These are phyloP conservation scores for Platichthys flesus DNA, from an alignment of 2,113 vertebrate species.

Conservation along the genomic window DNA sequence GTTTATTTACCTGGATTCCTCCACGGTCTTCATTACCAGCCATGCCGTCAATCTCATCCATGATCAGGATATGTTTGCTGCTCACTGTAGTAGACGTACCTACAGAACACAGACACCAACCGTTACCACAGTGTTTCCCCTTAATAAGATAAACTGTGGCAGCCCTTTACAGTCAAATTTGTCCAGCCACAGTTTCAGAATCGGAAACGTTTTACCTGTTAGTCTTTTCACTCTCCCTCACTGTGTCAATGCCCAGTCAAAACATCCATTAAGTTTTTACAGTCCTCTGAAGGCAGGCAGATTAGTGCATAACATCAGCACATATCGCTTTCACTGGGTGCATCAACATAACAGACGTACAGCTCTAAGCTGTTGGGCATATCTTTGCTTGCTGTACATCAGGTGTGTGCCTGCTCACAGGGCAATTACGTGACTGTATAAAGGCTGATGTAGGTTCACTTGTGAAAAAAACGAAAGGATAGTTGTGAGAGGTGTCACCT, in stretches of 20 bases:
- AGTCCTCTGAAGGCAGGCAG: background rate
- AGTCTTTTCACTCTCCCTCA: too few species aligned
- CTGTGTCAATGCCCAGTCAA: background rate
- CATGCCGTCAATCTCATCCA: constrained; percentile 99
- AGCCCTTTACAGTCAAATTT: too few species aligned
- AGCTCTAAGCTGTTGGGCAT: too few species aligned
- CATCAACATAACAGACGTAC: too few species aligned
- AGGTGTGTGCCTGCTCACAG: too few species aligned
- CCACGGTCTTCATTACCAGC: constrained; percentile 97
- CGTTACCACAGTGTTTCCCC: too few species aligned
- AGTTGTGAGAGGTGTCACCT: constrained; percentile 71
- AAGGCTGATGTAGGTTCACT: background rate
- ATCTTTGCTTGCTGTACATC: too few species aligned
- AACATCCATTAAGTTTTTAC: background rate
- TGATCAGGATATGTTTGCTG: constrained; percentile 91
- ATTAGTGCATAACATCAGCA: background rate
- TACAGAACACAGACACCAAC: constrained; percentile 53
- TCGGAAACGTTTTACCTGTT: too few species aligned
- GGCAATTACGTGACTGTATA: background rate
- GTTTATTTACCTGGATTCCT: constrained; percentile 90
- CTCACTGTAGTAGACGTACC: constrained; percentile 87
- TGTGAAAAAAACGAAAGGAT: background rate
- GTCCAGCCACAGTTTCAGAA: too few species aligned
- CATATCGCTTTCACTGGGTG: too few species aligned
- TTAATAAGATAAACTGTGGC: too few species aligned